Evolutionary conservation across 2,797 vertebrate genomes (phyloP).

Genomic region (Dermochelys coriacea): DNA sequence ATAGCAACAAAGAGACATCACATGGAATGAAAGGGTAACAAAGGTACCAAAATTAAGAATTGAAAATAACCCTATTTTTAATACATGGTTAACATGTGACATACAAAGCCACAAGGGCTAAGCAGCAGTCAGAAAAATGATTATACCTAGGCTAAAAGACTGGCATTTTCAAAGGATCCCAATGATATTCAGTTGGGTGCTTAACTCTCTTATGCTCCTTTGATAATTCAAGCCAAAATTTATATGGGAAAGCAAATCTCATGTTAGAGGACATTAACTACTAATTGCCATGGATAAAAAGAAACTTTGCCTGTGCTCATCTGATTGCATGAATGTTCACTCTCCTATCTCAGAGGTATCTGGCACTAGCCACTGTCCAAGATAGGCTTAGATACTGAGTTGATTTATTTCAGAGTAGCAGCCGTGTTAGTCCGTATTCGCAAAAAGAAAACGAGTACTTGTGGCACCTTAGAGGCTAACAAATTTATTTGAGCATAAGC

Average conservation of each 20-base stretch:
- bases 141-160: not conserved
- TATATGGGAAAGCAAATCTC: slow-evolving; percentile 21
- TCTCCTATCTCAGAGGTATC: not conserved
- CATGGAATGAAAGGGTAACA: not conserved
- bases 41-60: slow-evolving; percentile 2
- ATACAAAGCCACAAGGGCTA: not conserved
- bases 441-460: no score
- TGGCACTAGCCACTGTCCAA: not conserved
- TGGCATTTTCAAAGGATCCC: not conserved
- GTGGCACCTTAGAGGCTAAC: no score
- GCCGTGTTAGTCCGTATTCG: no score
- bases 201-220: slow-evolving; percentile 8
- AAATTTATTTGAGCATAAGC: no score
- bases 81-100: not conserved
- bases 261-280: slow-evolving; percentile 4
- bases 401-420: no score
- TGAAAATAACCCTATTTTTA: not conserved
- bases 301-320: not conserved
- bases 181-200: not conserved
- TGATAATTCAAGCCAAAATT: slow-evolving; percentile 23
- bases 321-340: not conserved
- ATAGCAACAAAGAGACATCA: not conserved
- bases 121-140: not conserved
- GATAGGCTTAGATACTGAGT: slow-evolving; percentile 6
- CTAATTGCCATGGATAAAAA: slow-evolving; percentile 1